A percentile compares a stretch with the other conserved stretches of the same genome.
These are phyloP conservation scores for Drosophila rellima DNA, from an alignment of 2,888 invertebrate genomes.

Conservation along the genomic window DNA sequence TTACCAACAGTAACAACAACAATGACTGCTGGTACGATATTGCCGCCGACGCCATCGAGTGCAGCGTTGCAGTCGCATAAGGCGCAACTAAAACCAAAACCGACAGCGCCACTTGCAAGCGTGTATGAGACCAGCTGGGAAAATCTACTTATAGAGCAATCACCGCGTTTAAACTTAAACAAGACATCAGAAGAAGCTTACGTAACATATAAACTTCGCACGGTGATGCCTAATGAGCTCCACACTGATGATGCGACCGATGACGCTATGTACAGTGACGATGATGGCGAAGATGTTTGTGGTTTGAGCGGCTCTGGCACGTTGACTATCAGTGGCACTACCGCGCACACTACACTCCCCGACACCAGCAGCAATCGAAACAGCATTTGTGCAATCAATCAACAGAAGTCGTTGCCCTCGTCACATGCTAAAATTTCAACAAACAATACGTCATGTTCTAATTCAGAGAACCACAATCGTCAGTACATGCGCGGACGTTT, in stretches of 20 bases:
- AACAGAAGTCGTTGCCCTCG: constrained; percentile 39
- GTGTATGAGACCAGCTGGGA: constrained; percentile 86
- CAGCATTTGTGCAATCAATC: constrained; percentile 66
- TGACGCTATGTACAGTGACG: constrained; percentile 39
- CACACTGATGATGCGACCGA: constrained; percentile 66
- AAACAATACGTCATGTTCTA: constrained; percentile 27
- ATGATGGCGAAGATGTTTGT: constrained; percentile 54
- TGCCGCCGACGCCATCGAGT: constrained; percentile 2
- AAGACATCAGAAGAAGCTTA: constrained; percentile 21
- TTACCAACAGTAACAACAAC: neutral
- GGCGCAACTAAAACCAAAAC: constrained; percentile 83
- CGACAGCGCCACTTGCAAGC: constrained; percentile 84
- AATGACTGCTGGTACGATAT: neutral
- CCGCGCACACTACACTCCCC: constrained; percentile 29
- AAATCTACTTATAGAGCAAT: constrained; percentile 83
- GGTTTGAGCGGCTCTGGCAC: constrained; percentile 48
- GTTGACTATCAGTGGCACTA: constrained; percentile 41
- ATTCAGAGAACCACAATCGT: constrained; percentile 81
- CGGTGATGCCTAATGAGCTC: constrained; percentile 53
- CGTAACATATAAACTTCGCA: neutral
- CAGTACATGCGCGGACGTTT: constrained; percentile 84
- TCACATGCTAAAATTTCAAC: constrained; percentile 36
- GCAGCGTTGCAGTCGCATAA: constrained; percentile 60
- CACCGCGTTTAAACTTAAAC: constrained; percentile 50
- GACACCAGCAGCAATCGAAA: constrained; percentile 50